These are phyloP conservation scores for Nemurella pictetii DNA, from an alignment of 2,888 invertebrate genomes.

Conservation along the genomic window DNA sequence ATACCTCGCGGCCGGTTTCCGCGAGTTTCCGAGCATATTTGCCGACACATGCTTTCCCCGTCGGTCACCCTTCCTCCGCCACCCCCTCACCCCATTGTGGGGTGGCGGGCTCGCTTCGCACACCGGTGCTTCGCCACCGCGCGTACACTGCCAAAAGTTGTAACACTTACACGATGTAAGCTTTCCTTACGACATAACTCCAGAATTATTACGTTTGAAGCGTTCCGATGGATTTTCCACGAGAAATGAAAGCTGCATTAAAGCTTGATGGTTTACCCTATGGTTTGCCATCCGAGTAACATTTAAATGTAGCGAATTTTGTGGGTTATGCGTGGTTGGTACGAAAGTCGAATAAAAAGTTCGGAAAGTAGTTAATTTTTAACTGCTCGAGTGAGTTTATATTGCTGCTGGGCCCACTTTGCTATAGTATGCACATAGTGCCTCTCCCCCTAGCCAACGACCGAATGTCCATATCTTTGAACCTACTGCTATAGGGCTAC, in stretches of 20 bases:
- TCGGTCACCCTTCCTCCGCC: no score
- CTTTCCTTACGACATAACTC: no score
- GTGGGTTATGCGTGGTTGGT: background rate
- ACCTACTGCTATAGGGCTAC: background rate
- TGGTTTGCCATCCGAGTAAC: background rate
- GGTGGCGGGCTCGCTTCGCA: no score
- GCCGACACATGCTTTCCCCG: no score
- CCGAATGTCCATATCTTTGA: background rate
- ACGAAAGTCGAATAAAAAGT: background rate
- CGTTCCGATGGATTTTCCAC: background rate
- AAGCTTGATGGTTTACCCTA: background rate
- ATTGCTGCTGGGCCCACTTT: background rate
- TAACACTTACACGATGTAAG: no score
- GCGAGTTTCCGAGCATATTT: no score
- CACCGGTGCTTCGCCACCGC: no score
- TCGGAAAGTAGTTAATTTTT: background rate
- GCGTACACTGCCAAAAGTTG: no score
- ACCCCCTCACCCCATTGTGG: no score
- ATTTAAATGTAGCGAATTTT: background rate
- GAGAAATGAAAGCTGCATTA: background rate
- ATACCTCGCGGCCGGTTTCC: no score
- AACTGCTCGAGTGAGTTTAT: background rate
- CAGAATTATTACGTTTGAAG: no score
- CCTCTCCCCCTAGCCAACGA: background rate
- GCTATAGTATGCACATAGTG: background rate